phyloP scores from a whole-genome alignment of 2,888 invertebrate species.

The Platycheirus rosarum region DNA sequence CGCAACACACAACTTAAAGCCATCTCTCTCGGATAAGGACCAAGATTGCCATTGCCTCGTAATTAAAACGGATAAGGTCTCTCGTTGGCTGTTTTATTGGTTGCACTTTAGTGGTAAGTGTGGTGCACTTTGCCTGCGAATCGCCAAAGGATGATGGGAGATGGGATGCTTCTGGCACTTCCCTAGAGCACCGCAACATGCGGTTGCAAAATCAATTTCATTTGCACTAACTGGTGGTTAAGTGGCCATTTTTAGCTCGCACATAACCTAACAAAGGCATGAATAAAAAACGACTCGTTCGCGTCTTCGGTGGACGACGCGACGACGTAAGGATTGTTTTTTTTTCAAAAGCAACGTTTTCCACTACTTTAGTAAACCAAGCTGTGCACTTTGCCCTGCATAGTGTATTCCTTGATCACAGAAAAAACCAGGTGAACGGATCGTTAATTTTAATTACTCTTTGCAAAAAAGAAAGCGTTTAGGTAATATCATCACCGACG shows the following conservation, averaged over 20 bases:
- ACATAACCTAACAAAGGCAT: not conserved
- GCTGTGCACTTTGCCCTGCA: not conserved
- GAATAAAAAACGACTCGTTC: not conserved
- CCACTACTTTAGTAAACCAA: not conserved
- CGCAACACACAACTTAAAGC: slow-evolving; percentile 3
- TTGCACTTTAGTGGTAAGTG: slow-evolving; percentile 28
- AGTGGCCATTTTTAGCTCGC: slow-evolving; percentile 9
- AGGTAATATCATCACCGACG: no score
- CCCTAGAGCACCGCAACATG: not conserved
- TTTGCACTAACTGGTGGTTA: slow-evolving; percentile 12
- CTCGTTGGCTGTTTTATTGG: slow-evolving; percentile 11
- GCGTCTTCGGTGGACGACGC: not conserved
- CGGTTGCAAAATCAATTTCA: slow-evolving; percentile 24
- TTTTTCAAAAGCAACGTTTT: not conserved
- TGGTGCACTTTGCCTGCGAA: slow-evolving; percentile 5
- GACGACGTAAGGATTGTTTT: not conserved
- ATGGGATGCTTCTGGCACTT: not conserved
- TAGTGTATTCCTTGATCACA: not conserved
- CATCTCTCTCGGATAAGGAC: slow-evolving; percentile 17
- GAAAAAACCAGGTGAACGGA: not conserved
- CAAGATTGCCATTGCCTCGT: slow-evolving; percentile 17
- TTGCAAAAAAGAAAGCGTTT: not conserved
- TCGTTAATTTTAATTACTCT: slow-evolving; percentile 28
- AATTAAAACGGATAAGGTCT: slow-evolving; percentile 18
- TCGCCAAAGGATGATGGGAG: not conserved